phyloP scores from a whole-genome alignment of 2,888 invertebrate genomes.

The Choreutis nemorana region DNA sequence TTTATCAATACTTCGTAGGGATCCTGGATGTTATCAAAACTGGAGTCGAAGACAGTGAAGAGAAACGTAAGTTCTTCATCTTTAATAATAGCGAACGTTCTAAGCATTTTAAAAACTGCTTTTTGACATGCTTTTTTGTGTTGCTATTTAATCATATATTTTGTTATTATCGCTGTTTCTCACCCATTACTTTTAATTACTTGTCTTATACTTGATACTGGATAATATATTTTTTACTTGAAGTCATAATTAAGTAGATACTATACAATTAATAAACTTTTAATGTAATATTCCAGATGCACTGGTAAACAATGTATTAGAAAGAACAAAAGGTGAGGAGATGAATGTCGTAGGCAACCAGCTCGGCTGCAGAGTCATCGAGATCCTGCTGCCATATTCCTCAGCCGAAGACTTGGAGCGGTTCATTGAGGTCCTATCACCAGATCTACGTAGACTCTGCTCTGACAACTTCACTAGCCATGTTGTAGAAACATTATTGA shows the following conservation, averaged over 20 bases:
- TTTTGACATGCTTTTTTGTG: no score
- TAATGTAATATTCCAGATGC: slow-evolving; percentile 47
- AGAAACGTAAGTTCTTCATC: slow-evolving; percentile 67
- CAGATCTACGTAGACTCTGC: slow-evolving; percentile 74
- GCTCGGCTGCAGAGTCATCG: slow-evolving; percentile 79
- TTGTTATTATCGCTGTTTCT: neutral
- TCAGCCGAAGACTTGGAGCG: slow-evolving; percentile 69
- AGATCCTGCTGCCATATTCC: slow-evolving; percentile 75
- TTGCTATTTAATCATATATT: no score
- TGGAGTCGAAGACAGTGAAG: slow-evolving; percentile 74
- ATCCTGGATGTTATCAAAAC: slow-evolving; percentile 76
- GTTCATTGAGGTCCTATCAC: slow-evolving; percentile 69
- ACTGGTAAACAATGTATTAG: slow-evolving; percentile 79
- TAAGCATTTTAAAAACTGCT: no score
- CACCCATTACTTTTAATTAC: no score
- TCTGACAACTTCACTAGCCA: slow-evolving; percentile 82
- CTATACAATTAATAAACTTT: no score
- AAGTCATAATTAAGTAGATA: no score
- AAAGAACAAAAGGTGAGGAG: slow-evolving; percentile 75
- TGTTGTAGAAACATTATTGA: slow-evolving; percentile 75
- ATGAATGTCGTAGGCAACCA: slow-evolving; percentile 80
- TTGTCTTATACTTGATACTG: no score
- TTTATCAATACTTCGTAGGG: slow-evolving; percentile 79
- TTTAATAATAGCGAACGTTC: no score
- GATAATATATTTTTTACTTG: no score